These are phyloP conservation scores for Synanthedon myopaeformis DNA, from an alignment of 2,888 invertebrate species.

Conservation along the genomic window DNA sequence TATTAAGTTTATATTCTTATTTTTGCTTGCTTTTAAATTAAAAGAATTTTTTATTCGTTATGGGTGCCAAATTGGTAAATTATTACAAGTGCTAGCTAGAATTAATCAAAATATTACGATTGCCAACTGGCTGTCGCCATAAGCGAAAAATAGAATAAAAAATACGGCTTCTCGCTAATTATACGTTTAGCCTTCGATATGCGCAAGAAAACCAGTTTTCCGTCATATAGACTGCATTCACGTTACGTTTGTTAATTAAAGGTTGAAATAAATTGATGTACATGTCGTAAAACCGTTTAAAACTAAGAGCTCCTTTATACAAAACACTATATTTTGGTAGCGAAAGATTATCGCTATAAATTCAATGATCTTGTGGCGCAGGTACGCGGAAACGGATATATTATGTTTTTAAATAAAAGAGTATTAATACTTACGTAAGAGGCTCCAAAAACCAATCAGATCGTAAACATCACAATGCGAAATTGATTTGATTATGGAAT, in stretches of 20 bases:
- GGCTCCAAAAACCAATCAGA: conserved; percentile 48
- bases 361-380: not conserved
- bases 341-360: not conserved
- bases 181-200: conserved; percentile 10
- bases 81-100: too few relatives aligned
- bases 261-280: not conserved
- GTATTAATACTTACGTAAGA: conserved; percentile 59
- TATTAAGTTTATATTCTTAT: too few relatives aligned
- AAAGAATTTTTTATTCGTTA: too few relatives aligned
- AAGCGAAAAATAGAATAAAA: conserved; percentile 19
- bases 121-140: conserved; percentile 20
- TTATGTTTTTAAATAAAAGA: conserved; percentile 41
- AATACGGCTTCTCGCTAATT: conserved; percentile 25
- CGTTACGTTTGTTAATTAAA: not conserved
- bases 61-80: too few relatives aligned
- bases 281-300: too few relatives aligned
- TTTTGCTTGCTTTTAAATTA: too few relatives aligned
- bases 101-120: conserved; percentile 23
- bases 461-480: conserved; percentile 50
- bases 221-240: conserved; percentile 9
- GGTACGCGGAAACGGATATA: not conserved
- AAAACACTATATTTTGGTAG: too few relatives aligned
- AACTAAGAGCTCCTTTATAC: too few relatives aligned
- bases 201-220: conserved; percentile 11
- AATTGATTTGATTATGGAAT: conserved; percentile 28